Conservation (phyloP, 2,888 invertebrate species). For the Sympetrum striolatum region DNA sequence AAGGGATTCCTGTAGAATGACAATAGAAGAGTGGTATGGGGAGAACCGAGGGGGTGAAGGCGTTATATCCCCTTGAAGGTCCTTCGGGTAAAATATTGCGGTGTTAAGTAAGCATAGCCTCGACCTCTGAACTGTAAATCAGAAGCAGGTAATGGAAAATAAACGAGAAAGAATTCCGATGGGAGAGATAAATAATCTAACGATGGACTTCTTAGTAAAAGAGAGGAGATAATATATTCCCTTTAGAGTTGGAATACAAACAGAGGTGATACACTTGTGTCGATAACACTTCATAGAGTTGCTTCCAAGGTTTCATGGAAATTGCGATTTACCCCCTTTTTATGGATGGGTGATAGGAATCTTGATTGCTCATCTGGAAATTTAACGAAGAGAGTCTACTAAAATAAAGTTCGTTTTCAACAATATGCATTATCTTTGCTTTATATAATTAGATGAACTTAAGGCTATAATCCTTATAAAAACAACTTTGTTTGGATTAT, state of each 20-base stretch:
- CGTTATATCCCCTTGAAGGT: slow-evolving; percentile 17
- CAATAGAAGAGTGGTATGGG: neutral
- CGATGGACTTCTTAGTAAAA: neutral
- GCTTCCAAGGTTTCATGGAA: no score
- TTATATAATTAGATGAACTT: no score
- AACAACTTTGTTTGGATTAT: no score
- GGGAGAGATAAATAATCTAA: neutral
- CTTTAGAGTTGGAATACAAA: neutral
- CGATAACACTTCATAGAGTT: neutral
- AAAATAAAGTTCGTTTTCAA: no score
- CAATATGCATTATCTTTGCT: no score
- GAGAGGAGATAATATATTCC: neutral
- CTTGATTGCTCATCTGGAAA: no score
- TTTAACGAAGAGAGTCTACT: no score
- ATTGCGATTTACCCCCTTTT: no score
- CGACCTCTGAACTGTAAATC: slow-evolving; percentile 30
- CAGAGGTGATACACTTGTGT: neutral
- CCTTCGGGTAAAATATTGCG: slow-evolving; percentile 26
- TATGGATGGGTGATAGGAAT: no score
- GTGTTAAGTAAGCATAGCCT: slow-evolving; percentile 32
- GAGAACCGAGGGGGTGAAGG: neutral
- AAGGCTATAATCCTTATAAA: no score
- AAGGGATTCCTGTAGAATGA: neutral
- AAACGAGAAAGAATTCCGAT: slow-evolving; percentile 1
- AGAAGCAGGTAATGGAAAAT: slow-evolving; percentile 31